These are phyloP conservation scores for Penaeus japonicus DNA, from an alignment of 1,140 invertebrate genomes.

Conservation along the genomic window DNA sequence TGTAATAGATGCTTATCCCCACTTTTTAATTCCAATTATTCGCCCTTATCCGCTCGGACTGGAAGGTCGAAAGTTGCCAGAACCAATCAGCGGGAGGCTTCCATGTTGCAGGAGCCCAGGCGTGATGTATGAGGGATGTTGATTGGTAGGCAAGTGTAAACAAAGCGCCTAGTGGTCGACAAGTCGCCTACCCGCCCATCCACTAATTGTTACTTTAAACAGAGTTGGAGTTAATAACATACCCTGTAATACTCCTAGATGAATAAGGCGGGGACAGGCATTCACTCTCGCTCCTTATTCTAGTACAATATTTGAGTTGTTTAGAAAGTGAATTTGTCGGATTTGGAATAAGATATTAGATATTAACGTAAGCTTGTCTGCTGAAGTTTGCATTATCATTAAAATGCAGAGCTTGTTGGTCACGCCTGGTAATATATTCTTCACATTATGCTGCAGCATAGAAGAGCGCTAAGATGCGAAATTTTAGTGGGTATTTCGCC, in stretches of 20 bases:
- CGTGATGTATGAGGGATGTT: conserved; percentile 59
- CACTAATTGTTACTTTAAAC: conserved; percentile 59
- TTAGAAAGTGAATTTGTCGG: conserved; percentile 45
- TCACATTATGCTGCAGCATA: too few species aligned
- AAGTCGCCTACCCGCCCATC: conserved; percentile 57
- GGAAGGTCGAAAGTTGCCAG: conserved; percentile 14
- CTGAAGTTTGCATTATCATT: conserved; percentile 15
- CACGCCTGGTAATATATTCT: conserved; percentile 6
- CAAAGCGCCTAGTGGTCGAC: conserved; percentile 59
- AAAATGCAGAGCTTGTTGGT: conserved; percentile 19
- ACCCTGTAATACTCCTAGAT: conserved; percentile 55
- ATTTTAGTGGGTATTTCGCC: too few species aligned
- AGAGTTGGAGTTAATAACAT: conserved; percentile 57
- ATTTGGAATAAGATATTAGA: conserved; percentile 20
- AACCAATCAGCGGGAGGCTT: conserved; percentile 34
- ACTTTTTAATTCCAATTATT: background rate
- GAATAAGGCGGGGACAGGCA: conserved; percentile 50
- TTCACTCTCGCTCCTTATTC: conserved; percentile 17
- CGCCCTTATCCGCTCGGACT: background rate
- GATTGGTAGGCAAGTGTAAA: conserved; percentile 60
- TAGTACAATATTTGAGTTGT: conserved; percentile 43
- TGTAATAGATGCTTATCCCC: conserved; percentile 43
- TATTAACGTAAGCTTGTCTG: background rate
- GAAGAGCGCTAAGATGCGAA: too few species aligned
- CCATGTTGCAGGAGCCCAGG: conserved; percentile 38